phyloP scores from a whole-genome alignment of 2,797 vertebrate species.

The Capromys pilorides region DNA sequence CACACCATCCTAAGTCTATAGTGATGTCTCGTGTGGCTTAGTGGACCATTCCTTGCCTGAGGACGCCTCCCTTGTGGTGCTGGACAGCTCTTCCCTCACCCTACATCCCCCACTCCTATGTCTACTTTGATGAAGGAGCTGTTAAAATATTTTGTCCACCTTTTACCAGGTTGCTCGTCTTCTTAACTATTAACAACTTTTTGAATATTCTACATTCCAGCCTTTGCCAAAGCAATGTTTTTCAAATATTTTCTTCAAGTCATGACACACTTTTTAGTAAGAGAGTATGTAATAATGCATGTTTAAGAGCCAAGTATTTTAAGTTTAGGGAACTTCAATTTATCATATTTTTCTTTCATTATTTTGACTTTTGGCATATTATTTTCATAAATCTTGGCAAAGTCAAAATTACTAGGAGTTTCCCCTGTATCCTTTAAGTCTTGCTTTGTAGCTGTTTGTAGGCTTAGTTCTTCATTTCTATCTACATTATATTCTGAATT shows the following conservation, averaged over 20 bases:
- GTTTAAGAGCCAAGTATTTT: not conserved
- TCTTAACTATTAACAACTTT: not conserved
- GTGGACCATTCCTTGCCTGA: not conserved
- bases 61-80: not conserved
- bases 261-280: not conserved
- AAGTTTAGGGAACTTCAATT: not conserved
- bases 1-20: not conserved
- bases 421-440: not conserved
- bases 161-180: not conserved
- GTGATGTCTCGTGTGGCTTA: not conserved
- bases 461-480: not conserved
- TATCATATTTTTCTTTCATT: not conserved
- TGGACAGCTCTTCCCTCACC: not conserved
- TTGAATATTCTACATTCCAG: not conserved
- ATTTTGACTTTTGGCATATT: not conserved
- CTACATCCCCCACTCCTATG: not conserved
- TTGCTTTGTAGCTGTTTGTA: not conserved
- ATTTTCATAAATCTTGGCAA: constrained; percentile 11
- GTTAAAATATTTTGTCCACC: not conserved
- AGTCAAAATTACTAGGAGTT: not conserved
- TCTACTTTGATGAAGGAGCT: not conserved
- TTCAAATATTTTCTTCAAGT: not conserved
- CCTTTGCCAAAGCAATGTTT: not conserved
- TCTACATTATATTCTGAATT: constrained; percentile 24
- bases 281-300: not conserved